Percentiles rank a stretch among this genome's conserved stretches.
These are phyloP conservation scores for Bemisia tabaci DNA, from an alignment of 1,140 invertebrate genomes.

Conservation along the genomic window DNA sequence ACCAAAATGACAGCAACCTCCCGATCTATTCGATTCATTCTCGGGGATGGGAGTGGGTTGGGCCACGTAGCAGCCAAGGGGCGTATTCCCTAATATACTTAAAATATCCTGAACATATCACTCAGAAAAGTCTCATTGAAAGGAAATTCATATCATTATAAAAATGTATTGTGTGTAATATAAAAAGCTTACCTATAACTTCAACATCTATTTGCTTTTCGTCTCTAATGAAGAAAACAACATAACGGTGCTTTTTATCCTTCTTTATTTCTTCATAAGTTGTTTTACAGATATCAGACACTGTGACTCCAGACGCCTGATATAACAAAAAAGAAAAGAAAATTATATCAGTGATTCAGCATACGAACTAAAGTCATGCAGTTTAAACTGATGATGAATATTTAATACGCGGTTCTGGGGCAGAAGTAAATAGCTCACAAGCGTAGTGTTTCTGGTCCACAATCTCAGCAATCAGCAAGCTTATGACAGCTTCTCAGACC, in stretches of 20 bases:
- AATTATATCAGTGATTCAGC: background rate
- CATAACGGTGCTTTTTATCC: slow-evolving; percentile 92
- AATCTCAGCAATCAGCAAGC: no score
- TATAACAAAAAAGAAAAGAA: slow-evolving; percentile 27
- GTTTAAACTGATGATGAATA: background rate
- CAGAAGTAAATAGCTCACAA: background rate
- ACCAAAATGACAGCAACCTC: no score
- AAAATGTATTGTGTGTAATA: no score
- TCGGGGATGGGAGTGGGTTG: no score
- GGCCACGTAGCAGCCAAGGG: no score
- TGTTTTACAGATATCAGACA: slow-evolving; percentile 85
- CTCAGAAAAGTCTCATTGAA: no score
- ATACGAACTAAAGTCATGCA: no score
- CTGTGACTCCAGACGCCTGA: slow-evolving; percentile 89
- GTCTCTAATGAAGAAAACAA: slow-evolving; percentile 89
- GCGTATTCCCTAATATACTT: no score
- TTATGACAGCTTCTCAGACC: no score
- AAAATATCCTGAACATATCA: no score
- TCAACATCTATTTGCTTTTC: slow-evolving; percentile 89
- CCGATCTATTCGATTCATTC: no score
- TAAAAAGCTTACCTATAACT: slow-evolving; percentile 61
- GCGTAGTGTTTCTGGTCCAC: background rate
- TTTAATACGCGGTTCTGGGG: background rate
- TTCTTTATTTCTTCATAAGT: slow-evolving; percentile 95
- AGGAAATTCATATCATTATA: no score